Conservation (phyloP, 1,140 invertebrate species). For the Heliconius melpomene region DNA sequence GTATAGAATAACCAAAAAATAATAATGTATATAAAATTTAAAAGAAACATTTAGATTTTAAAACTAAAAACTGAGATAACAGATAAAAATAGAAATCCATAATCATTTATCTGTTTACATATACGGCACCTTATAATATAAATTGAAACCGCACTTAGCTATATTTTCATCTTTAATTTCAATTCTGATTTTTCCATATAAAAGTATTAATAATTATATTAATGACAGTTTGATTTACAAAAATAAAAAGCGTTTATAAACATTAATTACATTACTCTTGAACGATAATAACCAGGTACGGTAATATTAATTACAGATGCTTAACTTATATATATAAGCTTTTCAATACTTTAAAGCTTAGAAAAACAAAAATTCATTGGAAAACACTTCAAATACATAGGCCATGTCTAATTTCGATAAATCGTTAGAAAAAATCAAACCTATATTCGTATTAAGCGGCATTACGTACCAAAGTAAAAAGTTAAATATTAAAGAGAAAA, state of each 20-base stretch:
- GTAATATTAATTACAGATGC: neutral
- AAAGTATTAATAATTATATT: neutral
- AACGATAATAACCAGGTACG: neutral
- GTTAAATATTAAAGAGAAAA: slow-evolving; percentile 18
- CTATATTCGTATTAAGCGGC: slow-evolving; percentile 2
- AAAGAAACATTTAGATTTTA: too few species aligned
- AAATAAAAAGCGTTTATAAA: neutral
- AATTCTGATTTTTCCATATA: neutral
- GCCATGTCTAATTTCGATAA: slow-evolving; percentile 7
- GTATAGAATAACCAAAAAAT: too few species aligned
- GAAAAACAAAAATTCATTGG: neutral
- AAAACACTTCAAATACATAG: neutral
- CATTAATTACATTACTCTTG: neutral
- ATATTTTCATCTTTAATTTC: too few species aligned
- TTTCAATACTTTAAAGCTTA: neutral
- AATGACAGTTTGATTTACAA: neutral
- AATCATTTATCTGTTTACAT: too few species aligned
- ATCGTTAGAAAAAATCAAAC: slow-evolving; percentile 21
- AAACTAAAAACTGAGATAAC: too few species aligned
- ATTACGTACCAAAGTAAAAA: slow-evolving; percentile 19
- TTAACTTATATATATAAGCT: neutral
- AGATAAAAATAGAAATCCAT: too few species aligned
- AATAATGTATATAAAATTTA: too few species aligned
- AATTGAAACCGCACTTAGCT: too few species aligned
- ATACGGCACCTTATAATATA: too few species aligned